These are phyloP conservation scores for Tetragonisca angustula DNA, from an alignment of 2,888 invertebrate genomes.

Conservation along the genomic window DNA sequence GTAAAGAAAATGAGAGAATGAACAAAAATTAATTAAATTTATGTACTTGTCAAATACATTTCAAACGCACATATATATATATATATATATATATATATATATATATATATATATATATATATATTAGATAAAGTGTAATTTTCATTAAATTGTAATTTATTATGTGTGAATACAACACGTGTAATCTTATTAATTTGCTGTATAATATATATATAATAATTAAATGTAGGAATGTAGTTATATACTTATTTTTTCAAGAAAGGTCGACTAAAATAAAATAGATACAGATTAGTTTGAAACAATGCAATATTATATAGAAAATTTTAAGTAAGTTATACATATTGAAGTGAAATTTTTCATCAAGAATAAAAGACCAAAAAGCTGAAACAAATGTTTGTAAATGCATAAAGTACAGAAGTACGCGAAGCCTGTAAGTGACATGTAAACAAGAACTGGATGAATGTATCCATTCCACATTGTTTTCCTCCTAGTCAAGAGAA, in stretches of 20 bases:
- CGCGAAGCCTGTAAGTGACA: conserved; percentile 5
- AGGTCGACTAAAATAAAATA: neutral
- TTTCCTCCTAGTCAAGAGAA: conserved; percentile 9
- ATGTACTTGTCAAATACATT: neutral
- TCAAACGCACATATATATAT: neutral
- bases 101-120: neutral
- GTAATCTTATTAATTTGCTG: no score
- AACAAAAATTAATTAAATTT: neutral
- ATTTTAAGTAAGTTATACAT: neutral
- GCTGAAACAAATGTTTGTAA: neutral
- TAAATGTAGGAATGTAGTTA: neutral
- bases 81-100: neutral
- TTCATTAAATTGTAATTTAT: neutral
- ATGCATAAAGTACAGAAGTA: neutral
- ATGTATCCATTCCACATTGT: conserved; percentile 2
- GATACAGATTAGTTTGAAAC: neutral
- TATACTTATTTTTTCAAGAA: neutral
- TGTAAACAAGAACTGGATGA: neutral
- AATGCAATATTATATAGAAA: neutral
- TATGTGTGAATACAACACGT: no score
- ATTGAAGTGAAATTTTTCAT: neutral
- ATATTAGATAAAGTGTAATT: neutral
- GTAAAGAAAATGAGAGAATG: neutral
- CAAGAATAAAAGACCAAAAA: no score
- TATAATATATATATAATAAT: neutral